Base-by-base conservation (phyloP, 1,140 invertebrate genomes). In the Drusus annulatus region DNA sequence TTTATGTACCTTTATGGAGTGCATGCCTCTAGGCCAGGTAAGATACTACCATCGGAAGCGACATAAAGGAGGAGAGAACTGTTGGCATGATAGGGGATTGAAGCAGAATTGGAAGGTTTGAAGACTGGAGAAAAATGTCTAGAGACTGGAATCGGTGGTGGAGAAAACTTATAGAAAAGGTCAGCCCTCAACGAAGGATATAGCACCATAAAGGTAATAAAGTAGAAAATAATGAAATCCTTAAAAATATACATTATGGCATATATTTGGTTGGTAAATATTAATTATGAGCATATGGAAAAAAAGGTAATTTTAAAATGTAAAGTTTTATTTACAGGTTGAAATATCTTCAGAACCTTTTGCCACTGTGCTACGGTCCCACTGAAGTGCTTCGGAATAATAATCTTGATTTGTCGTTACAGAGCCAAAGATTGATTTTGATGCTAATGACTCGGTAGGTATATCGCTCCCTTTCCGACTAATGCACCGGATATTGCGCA, bases 401-500 rank as follows among this genome's bases (percentile, higher is more conserved):
- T 56, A 74, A 58, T 74, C 65, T 69, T 69, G 65, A 76, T 76
- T 76, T 76, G 60, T 62, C 54, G 54, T 76, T 76, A 28, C n/a
- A 45, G 19, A 52, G 36, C 56, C 21, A 45, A 50, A 74, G 50
- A 74, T 74, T 74, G 71, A 56, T 56, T 58, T 74, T 54, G 51
- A 36, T 56, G 74, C 74, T 76, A 76, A 76, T 76, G 74, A 76
- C 45, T 76, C 56, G 16, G 31, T 76, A 13, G 16, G 56, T 71
- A 77, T 71, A 71, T 78, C 76, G 63, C 31, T 78, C 76, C 54
- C 76, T 56, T 60, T 78, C 76, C 10, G 45, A 58, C 76, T 78
- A 78, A 78, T 78, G 76, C 23, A 71, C 76, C 76, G 76, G 76
- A 78, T 78, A 78, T 78, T 78, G 51, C 50, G 63, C 51, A 54